Percentiles rank a stretch among this genome's conserved stretches.
phyloP scores from a whole-genome alignment of 2,797 vertebrate genomes.

The Sebastolobus altivelis region DNA sequence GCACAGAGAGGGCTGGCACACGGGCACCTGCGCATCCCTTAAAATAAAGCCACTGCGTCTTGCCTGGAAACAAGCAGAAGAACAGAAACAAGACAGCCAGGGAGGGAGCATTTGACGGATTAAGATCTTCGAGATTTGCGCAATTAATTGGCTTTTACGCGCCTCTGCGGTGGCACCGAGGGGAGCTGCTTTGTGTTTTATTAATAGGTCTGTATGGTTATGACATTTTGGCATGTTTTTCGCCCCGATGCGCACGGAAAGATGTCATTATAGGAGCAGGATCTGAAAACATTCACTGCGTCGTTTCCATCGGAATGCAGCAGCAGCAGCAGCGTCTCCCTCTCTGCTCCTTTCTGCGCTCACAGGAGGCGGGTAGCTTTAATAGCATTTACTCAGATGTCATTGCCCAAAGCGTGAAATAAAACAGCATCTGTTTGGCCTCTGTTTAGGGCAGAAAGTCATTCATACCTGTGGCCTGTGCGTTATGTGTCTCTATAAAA shows the following conservation, averaged over 20 bases:
- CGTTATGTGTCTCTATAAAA: constrained; percentile 20
- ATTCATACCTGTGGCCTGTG: constrained; percentile 42
- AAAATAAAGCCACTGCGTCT: constrained; percentile 54
- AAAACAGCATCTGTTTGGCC: constrained; percentile 41
- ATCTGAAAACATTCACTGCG: constrained; percentile 72
- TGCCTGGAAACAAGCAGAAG: constrained; percentile 49
- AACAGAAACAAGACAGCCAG: constrained; percentile 4
- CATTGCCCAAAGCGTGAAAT: constrained; percentile 57
- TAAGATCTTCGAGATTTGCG: constrained; percentile 1
- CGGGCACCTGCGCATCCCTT: constrained; percentile 71
- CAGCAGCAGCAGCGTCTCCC: constrained; percentile 42
- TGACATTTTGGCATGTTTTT: constrained; percentile 34
- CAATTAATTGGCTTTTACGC: constrained; percentile 35
- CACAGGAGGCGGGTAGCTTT: constrained; percentile 57
- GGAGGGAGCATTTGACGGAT: neutral
- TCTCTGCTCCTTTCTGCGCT: constrained; percentile 21
- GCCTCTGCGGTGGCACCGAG: constrained; percentile 9
- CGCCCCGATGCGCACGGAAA: constrained; percentile 49
- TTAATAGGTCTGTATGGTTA: constrained; percentile 36
- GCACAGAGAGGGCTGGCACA: constrained; percentile 39
- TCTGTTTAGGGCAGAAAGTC: constrained; percentile 2
- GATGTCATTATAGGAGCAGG: constrained; percentile 42
- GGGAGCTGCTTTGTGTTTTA: constrained; percentile 5
- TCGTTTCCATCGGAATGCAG: constrained; percentile 86
- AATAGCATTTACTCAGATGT: constrained; percentile 61